Base-by-base conservation (phyloP, 1,140 invertebrate species). In the Zophobas morio region DNA sequence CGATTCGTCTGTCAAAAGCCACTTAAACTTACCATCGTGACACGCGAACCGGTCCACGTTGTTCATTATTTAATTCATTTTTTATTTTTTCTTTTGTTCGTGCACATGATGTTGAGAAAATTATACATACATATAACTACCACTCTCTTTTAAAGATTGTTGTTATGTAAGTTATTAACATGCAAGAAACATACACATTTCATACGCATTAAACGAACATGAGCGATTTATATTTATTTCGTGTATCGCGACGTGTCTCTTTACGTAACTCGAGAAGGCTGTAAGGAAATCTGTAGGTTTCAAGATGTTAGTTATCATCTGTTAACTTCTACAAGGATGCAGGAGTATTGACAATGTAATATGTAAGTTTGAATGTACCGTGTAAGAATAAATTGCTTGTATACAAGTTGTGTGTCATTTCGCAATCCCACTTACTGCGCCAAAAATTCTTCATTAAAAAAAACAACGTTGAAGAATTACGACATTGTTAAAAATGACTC, bases 371-470 rank as follows among this genome's bases (percentile, higher is more conserved):
- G 80, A 80, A 82, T 82, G 81, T 82, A 82, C 40, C 74, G 75
- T 82, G 76, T 82, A 82, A 81, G 79, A 82, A 82, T 82, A 82
- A 82, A 82, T 78, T 82, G 81, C 81, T 82, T 82, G 76, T 82
- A 81, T 79, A 82, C 78, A 82, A 0, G 33, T 32, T 34, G 20
- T 54, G 1, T 33, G 33, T 54, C 35, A 54, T 54, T 51, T 20
- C 20, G 20, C 20, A 20, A 20, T 20, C 20, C 20, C 20, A 20
- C 20, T 20, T 20, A 20, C 20, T 20, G 20, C 20, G 20, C 20
- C 20, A 20, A 20, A 20, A 20, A 20, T 20, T 20, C 20, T 20
- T 0, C 20, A 20, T 20, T 20, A 20, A 20, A 20, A 20, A 20
- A 20, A 20, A 20, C 20, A 20, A 0, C 20, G 20, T 20, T 20